These are phyloP conservation scores for Rousettus madagascariensis DNA, from an alignment of 2,797 vertebrate species.

Conservation along the genomic window DNA sequence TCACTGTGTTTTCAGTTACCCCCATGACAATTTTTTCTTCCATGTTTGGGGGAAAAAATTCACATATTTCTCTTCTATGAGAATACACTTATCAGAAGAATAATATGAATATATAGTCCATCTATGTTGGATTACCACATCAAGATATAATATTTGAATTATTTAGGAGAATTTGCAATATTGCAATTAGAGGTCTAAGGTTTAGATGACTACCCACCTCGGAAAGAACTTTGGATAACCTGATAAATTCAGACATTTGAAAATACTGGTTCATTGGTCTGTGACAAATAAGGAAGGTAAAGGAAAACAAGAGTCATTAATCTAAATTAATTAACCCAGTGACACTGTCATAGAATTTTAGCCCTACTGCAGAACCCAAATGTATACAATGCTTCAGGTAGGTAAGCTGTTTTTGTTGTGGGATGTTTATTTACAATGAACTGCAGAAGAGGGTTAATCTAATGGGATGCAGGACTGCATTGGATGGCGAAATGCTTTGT, in stretches of 20 bases:
- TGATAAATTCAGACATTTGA: conserved; percentile 52
- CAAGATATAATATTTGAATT: background rate
- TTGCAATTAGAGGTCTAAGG: background rate
- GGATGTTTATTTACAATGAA: conserved; percentile 76
- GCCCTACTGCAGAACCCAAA: conserved; percentile 48
- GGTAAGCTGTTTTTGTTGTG: conserved; percentile 67
- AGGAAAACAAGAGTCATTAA: conserved; percentile 84
- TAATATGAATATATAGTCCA: background rate
- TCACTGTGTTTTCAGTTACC: background rate
- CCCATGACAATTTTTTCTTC: background rate
- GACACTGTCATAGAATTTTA: conserved; percentile 83
- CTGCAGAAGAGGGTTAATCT: conserved; percentile 73
- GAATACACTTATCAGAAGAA: conserved; percentile 36
- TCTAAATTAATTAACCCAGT: conserved; percentile 86
- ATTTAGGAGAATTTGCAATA: background rate
- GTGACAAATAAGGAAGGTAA: conserved; percentile 78
- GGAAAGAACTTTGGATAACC: conserved; percentile 42
- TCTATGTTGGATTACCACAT: background rate
- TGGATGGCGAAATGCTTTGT: conserved; percentile 76
- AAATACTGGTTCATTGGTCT: conserved; percentile 80
- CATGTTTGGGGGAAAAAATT: background rate
- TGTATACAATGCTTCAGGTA: conserved; percentile 70
- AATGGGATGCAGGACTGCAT: conserved; percentile 72
- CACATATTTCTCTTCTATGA: conserved; percentile 1
- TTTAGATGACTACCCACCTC: conserved; percentile 30